Evolutionary conservation across 2,888 invertebrate species (phyloP).

Genomic region (Lottia scabra): DNA sequence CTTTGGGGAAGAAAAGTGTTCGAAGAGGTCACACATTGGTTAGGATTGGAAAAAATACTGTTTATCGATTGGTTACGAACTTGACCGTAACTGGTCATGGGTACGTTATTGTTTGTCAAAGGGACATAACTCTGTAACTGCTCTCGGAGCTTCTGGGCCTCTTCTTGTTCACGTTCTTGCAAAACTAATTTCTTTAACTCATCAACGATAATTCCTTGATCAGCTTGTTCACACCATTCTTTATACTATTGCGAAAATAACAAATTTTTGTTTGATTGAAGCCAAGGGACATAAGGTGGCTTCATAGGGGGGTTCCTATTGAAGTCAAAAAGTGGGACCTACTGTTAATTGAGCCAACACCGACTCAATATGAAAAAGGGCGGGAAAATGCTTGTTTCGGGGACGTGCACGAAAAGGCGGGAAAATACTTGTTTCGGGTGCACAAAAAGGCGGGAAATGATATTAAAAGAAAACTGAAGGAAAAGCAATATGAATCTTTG

Average conservation of each 20-base stretch:
- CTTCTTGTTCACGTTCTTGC: background rate
- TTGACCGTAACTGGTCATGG: background rate
- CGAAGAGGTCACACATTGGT: background rate
- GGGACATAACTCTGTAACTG: background rate
- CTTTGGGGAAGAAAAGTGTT: background rate
- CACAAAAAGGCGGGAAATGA: too few relatives aligned
- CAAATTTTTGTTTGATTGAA: background rate
- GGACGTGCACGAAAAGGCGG: too few relatives aligned
- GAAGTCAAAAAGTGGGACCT: too few relatives aligned
- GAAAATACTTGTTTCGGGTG: too few relatives aligned
- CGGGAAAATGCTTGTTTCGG: too few relatives aligned
- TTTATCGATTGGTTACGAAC: background rate
- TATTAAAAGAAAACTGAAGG: too few relatives aligned
- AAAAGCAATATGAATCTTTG: too few relatives aligned
- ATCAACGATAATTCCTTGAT: slow-evolving; percentile 41
- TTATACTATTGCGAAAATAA: slow-evolving; percentile 43
- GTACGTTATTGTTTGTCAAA: background rate
- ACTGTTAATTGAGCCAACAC: too few relatives aligned
- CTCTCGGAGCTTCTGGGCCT: background rate
- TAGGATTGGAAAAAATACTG: background rate
- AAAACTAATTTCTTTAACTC: slow-evolving; percentile 21
- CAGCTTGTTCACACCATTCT: slow-evolving; percentile 50
- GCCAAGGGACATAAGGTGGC: too few relatives aligned
- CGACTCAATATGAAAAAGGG: too few relatives aligned
- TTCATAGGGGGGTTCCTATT: too few relatives aligned